Evolutionary conservation across 2,888 invertebrate genomes (phyloP).

Genomic region (Candidula unifasciata): DNA sequence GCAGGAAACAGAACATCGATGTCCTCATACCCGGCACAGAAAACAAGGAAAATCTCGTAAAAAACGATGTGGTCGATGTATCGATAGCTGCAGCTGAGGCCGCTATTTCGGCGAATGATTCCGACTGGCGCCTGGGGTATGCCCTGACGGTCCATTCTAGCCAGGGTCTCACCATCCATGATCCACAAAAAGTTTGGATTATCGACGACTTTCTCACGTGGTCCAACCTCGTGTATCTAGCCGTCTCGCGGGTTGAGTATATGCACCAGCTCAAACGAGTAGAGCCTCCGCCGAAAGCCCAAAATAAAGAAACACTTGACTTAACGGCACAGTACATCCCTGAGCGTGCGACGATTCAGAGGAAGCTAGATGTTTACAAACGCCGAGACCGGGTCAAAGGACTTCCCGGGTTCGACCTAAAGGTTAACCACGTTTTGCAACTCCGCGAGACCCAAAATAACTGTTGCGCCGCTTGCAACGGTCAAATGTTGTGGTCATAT

Average conservation of each 20-base stretch:
- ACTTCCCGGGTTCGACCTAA: background rate
- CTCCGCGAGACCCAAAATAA: conserved; percentile 11
- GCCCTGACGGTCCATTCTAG: conserved; percentile 14
- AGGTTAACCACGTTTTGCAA: conserved; percentile 6
- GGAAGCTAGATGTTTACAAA: conserved; percentile 2
- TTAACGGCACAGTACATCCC: background rate
- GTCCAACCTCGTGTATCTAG: conserved; percentile 32
- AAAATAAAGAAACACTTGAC: background rate
- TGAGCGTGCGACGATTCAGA: background rate
- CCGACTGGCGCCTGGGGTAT: conserved; percentile 14
- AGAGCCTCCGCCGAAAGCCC: background rate
- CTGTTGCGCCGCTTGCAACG: background rate
- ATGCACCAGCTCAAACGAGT: conserved; percentile 29
- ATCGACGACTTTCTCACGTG: conserved; percentile 4
- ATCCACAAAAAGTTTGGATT: conserved; percentile 24
- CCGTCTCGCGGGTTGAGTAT: conserved; percentile 20
- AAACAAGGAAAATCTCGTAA: conserved; percentile 9
- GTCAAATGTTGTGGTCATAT: background rate
- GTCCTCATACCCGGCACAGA: conserved; percentile 10
- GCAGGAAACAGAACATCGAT: background rate
- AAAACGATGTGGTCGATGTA: conserved; percentile 2
- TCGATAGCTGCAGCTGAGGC: background rate
- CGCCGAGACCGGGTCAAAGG: conserved; percentile 17
- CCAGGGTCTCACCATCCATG: conserved; percentile 21
- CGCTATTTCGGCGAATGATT: background rate